These are phyloP conservation scores for Pogonognathellus flavescens DNA, from an alignment of 1,140 invertebrate genomes.

Conservation along the genomic window DNA sequence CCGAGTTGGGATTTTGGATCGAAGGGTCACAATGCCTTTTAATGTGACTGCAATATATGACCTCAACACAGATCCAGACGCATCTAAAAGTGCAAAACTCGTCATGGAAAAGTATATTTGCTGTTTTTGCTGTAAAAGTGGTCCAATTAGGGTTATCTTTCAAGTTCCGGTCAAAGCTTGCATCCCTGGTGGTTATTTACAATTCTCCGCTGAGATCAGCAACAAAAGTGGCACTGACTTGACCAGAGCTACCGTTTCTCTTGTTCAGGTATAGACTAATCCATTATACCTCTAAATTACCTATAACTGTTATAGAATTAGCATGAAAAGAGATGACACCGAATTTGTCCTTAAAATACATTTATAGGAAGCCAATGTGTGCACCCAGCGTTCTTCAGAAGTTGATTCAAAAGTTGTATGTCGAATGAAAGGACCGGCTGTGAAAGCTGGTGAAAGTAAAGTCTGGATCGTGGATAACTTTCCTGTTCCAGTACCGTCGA, in stretches of 20 bases:
- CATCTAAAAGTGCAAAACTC: slow-evolving; percentile 53
- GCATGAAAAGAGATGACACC: not conserved
- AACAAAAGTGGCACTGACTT: slow-evolving; percentile 53
- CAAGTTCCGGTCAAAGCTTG: slow-evolving; percentile 57
- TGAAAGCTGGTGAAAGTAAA: slow-evolving; percentile 58
- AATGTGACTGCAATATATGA: slow-evolving; percentile 57
- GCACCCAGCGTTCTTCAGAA: slow-evolving; percentile 52
- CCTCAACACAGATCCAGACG: slow-evolving; percentile 52
- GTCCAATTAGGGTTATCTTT: slow-evolving; percentile 58
- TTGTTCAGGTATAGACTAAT: slow-evolving; percentile 50
- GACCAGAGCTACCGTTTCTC: slow-evolving; percentile 51
- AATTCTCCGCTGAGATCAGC: slow-evolving; percentile 55
- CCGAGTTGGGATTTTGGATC: slow-evolving; percentile 33
- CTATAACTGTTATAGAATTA: not conserved
- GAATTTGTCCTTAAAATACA: not conserved
- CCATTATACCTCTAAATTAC: not conserved
- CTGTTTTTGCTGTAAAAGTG: slow-evolving; percentile 56
- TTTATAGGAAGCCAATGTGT: slow-evolving; percentile 53
- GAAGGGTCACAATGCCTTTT: slow-evolving; percentile 59
- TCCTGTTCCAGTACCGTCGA: slow-evolving; percentile 55
- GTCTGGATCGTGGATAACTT: slow-evolving; percentile 59
- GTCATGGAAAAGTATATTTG: slow-evolving; percentile 55
- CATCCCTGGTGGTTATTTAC: slow-evolving; percentile 56
- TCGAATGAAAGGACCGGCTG: slow-evolving; percentile 60
- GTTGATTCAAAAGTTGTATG: slow-evolving; percentile 59